phyloP scores from a whole-genome alignment of 2,888 invertebrate species.

The Syrista parreyssii region DNA sequence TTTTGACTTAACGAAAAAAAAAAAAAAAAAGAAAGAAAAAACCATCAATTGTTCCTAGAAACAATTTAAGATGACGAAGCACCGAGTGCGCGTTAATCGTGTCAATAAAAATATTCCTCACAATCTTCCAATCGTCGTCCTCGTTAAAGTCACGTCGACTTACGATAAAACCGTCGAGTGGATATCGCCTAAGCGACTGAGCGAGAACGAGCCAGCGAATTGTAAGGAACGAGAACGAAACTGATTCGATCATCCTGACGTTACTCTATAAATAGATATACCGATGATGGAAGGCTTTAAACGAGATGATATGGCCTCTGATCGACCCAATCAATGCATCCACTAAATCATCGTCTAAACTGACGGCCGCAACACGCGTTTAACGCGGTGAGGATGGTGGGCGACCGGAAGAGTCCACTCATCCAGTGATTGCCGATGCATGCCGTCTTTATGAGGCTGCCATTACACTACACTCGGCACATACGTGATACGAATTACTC shows the following conservation, averaged over 20 bases:
- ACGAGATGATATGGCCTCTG: constrained; percentile 64
- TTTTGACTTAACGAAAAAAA: no score
- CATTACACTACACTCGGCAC: constrained; percentile 16
- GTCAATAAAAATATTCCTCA: constrained; percentile 25
- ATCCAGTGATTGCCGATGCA: constrained; percentile 63
- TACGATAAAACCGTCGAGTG: background rate
- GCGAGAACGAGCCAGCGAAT: constrained; percentile 1
- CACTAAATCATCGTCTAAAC: constrained; percentile 66
- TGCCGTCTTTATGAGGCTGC: constrained; percentile 56
- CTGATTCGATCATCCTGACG: constrained; percentile 59
- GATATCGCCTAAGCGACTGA: constrained; percentile 27
- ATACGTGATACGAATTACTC: constrained; percentile 3
- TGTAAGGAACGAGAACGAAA: constrained; percentile 40
- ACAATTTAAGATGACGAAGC: background rate
- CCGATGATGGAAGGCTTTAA: constrained; percentile 63
- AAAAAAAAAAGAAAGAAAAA: background rate
- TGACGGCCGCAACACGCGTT: constrained; percentile 60
- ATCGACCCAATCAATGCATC: constrained; percentile 66
- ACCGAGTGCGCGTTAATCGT: background rate
- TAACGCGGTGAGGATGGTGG: constrained; percentile 55
- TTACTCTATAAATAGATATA: constrained; percentile 60
- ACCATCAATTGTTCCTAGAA: background rate
- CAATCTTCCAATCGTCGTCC: constrained; percentile 49
- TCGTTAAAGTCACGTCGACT: background rate
- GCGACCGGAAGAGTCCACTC: constrained; percentile 65